Base-by-base conservation (phyloP, 2,888 invertebrate genomes). In the Hemaris fuciformis region DNA sequence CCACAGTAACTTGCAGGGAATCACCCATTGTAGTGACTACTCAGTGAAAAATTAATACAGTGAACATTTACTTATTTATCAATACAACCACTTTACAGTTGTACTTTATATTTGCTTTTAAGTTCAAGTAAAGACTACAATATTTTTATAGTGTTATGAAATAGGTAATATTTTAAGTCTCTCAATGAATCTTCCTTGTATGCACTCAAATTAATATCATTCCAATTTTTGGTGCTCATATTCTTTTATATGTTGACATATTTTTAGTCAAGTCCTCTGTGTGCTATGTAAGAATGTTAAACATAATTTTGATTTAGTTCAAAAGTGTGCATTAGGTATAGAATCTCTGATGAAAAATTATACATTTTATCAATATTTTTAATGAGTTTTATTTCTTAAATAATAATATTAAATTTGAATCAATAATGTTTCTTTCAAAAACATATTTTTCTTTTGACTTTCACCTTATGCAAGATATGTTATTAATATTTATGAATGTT, bases 11-110 rank as follows among this genome's bases (percentile, higher is more conserved):
- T n/a, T n/a, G n/a, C n/a, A n/a, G n/a, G n/a, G n/a, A n/a, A n/a
- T n/a, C n/a, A n/a, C n/a, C n/a, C n/a, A n/a, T n/a, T n/a, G n/a
- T n/a, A n/a, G n/a, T n/a, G n/a, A n/a, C n/a, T n/a, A 38, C 38
- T 38, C 2, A 13, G 38, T 4, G 38, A 38, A 13, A n/a, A 38
- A n/a, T 13, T 20, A 43, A 43, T 2, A 42, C 58, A 10, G 15
- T 7, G 1, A 31, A 7, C 3, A 15, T 15, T 42, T 27, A 20
- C 25, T 10, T 8, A 27, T 43, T 45, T 31, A 22, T 46, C 5
- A 15, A 4, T 61, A 62, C 48, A 58, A 48, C 34, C 61, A 48
- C 27, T 62, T 48, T 62, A 58, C 41, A 62, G 58, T 62, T 62
- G 62, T 62, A 48, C 22, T 15, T 27, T 7, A 3, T 31, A 53